Percentiles rank a stretch among this genome's conserved stretches.
Conservation (phyloP, 1,140 invertebrate species). For the Berghia stephanieae region DNA sequence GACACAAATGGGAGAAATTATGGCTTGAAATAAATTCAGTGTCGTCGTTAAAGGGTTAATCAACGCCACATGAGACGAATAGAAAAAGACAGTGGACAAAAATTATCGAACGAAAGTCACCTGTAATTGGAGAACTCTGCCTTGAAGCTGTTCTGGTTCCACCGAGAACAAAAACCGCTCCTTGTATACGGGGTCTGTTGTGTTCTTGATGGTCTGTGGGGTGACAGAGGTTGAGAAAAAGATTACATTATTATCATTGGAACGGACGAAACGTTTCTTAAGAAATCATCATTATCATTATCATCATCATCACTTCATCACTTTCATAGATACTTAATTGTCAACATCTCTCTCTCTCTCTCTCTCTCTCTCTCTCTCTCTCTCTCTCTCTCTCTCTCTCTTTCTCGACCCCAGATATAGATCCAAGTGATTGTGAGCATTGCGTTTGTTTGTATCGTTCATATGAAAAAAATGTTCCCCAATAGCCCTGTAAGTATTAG, state of each 20-base stretch:
- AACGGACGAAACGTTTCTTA: background rate
- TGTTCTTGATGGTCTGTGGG: slow-evolving; percentile 72
- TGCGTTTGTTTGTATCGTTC: too few species aligned
- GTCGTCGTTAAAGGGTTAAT: too few species aligned
- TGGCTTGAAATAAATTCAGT: too few species aligned
- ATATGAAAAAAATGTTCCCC: too few species aligned
- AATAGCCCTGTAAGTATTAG: too few species aligned
- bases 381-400: background rate
- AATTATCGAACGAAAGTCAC: slow-evolving; percentile 74
- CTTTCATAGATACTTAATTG: too few species aligned
- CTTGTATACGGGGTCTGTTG: slow-evolving; percentile 77
- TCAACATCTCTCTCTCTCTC: background rate
- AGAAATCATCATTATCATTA: too few species aligned
- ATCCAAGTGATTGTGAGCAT: too few species aligned
- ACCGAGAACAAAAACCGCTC: slow-evolving; percentile 79
- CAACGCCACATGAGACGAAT: too few species aligned
- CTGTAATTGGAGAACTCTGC: slow-evolving; percentile 70
- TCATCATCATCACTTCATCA: background rate
- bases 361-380: background rate
- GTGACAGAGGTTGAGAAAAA: background rate
- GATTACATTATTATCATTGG: background rate
- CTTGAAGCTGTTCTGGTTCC: slow-evolving; percentile 70
- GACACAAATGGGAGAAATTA: too few species aligned
- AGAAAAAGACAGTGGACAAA: too few species aligned
- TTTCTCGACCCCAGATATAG: background rate